Base-by-base conservation (phyloP, 2,888 invertebrate genomes). In the Neoaliturus tenellus region DNA sequence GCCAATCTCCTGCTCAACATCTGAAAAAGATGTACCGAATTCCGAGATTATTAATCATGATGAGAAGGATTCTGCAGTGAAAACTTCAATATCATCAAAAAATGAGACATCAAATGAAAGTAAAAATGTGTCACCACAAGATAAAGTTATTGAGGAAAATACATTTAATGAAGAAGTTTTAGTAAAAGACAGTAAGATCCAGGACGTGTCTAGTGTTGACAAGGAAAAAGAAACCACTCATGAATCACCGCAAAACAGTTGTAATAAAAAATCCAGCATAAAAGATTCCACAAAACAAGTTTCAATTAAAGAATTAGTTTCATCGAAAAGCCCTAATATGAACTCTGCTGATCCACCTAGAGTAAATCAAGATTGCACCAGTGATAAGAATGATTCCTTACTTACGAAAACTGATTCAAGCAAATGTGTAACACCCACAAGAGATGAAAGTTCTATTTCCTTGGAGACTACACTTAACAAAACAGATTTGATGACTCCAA, bases 361-460 rank as follows among this genome's bases (percentile, higher is more conserved):
- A 14, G 31, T 8, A 28, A 62, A 31, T 62, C 3, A 28, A 62
- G 25, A 55, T 23, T 6, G 1, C 10, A 8, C 5, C 3, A 25
- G 12, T 55, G 3, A 4, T 14, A 31, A 62, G 31, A 28, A 31
- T 28, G 31, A 28, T 31, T 14, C 14, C 5, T n/a, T 25, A n/a
- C 14, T 25, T 17, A 91, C 90, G 91, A 85, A n/a, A 84, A 92
- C 10, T 91, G 28, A 17, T 31, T 62, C 25, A 28, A 20, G 31
- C 31, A 31, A 28, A 28, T 14, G 20, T 23, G n/a, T 23, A 4
- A 23, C 51, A 4, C 44, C 44, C 17, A 23, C 23, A 6, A 20
- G 51, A 62, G 5, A 28, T 14, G 14, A 28, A 17, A 31, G 62
- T 62, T 17, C 62, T n/a, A n/a, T n/a, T 25, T 2, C 28, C 12